A percentile compares a stretch with the other conserved stretches of the same genome.
These are phyloP conservation scores for Brachypteracias leptosomus DNA, from an alignment of 2,113 vertebrate species.

Conservation along the genomic window DNA sequence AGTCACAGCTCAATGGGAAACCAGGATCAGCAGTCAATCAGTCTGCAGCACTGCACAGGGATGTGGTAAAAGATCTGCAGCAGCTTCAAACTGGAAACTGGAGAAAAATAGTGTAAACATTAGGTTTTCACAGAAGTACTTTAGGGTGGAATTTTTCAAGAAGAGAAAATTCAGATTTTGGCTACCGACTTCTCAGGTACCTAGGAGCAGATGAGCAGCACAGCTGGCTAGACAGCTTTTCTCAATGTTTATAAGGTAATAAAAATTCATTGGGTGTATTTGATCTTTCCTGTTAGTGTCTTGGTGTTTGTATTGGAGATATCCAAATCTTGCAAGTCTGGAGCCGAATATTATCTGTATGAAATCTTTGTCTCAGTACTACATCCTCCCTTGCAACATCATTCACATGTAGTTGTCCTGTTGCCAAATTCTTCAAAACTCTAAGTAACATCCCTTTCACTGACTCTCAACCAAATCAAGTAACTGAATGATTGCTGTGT, in stretches of 20 bases:
- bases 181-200: neutral
- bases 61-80: neutral
- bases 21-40: neutral
- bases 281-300: slow-evolving; percentile 45
- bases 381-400: slow-evolving; percentile 72
- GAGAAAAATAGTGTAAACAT: neutral
- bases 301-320: slow-evolving; percentile 10
- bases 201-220: neutral
- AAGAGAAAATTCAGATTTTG: neutral
- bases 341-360: slow-evolving; percentile 57
- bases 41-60: neutral
- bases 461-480: slow-evolving; percentile 52
- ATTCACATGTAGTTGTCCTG: slow-evolving; percentile 29
- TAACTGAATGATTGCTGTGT: slow-evolving; percentile 26
- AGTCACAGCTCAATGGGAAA: neutral
- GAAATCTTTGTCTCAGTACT: slow-evolving; percentile 70
- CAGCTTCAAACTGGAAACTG: neutral
- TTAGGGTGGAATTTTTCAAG: neutral
- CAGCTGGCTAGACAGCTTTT: neutral
- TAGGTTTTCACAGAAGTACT: neutral
- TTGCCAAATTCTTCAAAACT: slow-evolving; percentile 70
- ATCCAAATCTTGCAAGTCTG: slow-evolving; percentile 28
- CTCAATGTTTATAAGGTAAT: slow-evolving; percentile 58
- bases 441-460: slow-evolving; percentile 52
- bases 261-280: slow-evolving; percentile 58